phyloP scores from a whole-genome alignment of 2,797 vertebrate species.

The Darevskia mixta region DNA sequence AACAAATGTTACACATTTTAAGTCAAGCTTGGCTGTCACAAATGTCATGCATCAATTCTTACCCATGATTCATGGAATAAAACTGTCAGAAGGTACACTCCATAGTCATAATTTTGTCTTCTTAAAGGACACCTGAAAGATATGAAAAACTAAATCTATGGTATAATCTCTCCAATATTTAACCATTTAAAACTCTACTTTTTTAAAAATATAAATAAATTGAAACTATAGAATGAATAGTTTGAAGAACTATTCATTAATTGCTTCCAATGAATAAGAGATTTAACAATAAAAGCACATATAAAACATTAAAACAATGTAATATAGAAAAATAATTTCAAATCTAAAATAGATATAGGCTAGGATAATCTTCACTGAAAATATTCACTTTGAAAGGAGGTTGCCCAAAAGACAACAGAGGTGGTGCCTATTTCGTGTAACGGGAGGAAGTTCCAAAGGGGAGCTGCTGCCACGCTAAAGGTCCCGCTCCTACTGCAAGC shows the following conservation, averaged over 20 bases:
- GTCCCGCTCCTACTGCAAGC: too few relatives aligned
- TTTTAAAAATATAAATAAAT: not conserved
- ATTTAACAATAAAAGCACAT: too few relatives aligned
- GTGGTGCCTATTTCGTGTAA: too few relatives aligned
- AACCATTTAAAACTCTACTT: not conserved
- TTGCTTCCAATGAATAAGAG: too few relatives aligned
- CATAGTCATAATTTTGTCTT: slow-evolving; percentile 92
- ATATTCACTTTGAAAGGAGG: too few relatives aligned
- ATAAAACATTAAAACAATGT: too few relatives aligned
- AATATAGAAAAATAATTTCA: too few relatives aligned
- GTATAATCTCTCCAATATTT: not conserved
- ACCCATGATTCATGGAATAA: slow-evolving; percentile 98
- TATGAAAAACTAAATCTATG: slow-evolving; percentile 24
- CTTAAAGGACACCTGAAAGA: slow-evolving; percentile 89
- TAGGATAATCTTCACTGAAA: too few relatives aligned
- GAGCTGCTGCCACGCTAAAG: too few relatives aligned
- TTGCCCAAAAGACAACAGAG: too few relatives aligned
- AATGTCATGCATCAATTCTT: slow-evolving; percentile 68
- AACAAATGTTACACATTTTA: not conserved
- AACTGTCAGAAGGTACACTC: slow-evolving; percentile 93
- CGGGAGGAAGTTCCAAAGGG: too few relatives aligned
- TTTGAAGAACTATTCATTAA: not conserved
- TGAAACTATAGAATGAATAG: not conserved
- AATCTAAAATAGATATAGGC: too few relatives aligned
- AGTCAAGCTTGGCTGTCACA: not conserved